A percentile compares a stretch with the other conserved stretches of the same genome.
Evolutionary conservation across 2,113 vertebrate genomes (phyloP).

Genomic region (Eubucco bourcierii): DNA sequence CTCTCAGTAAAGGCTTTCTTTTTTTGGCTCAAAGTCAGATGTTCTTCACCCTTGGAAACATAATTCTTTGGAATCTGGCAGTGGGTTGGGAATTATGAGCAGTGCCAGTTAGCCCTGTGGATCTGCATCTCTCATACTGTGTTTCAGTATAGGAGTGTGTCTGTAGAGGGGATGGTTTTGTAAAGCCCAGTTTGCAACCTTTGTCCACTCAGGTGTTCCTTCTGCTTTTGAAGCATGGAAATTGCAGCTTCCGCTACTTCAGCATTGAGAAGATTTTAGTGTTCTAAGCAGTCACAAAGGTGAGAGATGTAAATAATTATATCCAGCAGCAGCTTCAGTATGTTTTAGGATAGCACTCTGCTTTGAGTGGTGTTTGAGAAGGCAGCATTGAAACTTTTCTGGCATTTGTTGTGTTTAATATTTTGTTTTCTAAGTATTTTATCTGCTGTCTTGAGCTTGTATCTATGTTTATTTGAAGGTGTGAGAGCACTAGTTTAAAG

Average conservation of each 20-base stretch:
- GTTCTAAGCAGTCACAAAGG: neutral
- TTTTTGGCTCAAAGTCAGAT: slow-evolving; percentile 2
- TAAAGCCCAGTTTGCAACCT: neutral
- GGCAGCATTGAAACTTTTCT: neutral
- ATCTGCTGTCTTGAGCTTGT: neutral
- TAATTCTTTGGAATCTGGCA: slow-evolving; percentile 45
- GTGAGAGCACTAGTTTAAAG: neutral
- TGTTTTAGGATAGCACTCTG: neutral
- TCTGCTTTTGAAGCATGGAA: neutral
- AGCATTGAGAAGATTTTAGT: neutral
- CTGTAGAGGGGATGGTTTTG: neutral
- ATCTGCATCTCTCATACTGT: neutral
- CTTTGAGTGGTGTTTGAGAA: neutral
- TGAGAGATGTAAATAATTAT: neutral
- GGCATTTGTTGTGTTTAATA: neutral
- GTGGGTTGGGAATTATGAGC: neutral
- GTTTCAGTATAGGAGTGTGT: rapidly evolving
- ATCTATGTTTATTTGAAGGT: neutral
- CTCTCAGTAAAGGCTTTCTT: neutral
- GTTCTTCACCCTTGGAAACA: slow-evolving; percentile 23
- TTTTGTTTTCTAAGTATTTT: neutral
- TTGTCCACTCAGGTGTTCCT: neutral
- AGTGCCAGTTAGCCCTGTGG: neutral
- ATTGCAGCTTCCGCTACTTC: neutral
- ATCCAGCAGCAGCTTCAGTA: neutral